Conservation (phyloP, 2,888 invertebrate species). For the Epirrhoe alternata region DNA sequence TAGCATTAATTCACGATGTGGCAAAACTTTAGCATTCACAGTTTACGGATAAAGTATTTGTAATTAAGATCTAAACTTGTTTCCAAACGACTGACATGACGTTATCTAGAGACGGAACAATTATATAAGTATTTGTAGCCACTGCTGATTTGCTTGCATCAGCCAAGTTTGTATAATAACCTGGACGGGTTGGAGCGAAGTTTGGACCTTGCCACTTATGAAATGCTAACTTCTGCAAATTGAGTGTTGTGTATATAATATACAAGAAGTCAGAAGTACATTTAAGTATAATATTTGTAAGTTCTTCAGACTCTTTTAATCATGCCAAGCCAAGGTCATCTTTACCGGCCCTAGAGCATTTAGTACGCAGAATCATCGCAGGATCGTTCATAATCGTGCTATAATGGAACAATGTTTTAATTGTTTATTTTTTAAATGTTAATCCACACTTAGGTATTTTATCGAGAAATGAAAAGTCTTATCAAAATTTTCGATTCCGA, state of each 20-base stretch:
- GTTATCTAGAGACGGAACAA: conserved; percentile 7
- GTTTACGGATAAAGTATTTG: conserved; percentile 16
- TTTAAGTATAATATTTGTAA: too few relatives aligned
- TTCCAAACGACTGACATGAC: conserved; percentile 15
- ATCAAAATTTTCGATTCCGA: too few relatives aligned
- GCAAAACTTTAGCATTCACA: conserved; percentile 10
- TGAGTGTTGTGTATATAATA: not conserved
- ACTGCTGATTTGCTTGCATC: conserved; percentile 1
- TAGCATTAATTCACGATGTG: conserved; percentile 10
- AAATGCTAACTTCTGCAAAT: not conserved
- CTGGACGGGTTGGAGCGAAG: not conserved
- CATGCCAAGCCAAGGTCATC: too few relatives aligned
- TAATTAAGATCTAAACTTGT: conserved; percentile 25
- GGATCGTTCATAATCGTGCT: too few relatives aligned
- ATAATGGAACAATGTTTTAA: too few relatives aligned
- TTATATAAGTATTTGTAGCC: not conserved
- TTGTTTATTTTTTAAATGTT: too few relatives aligned
- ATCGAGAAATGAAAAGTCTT: too few relatives aligned
- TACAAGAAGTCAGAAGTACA: not conserved
- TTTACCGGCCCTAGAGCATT: too few relatives aligned
- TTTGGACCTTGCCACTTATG: not conserved
- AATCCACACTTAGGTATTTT: too few relatives aligned
- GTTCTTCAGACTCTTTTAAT: too few relatives aligned
- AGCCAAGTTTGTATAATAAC: not conserved
- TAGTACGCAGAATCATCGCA: too few relatives aligned